These are phyloP conservation scores for Perizoma flavofasciatum DNA, from an alignment of 2,888 invertebrate genomes.

Conservation along the genomic window DNA sequence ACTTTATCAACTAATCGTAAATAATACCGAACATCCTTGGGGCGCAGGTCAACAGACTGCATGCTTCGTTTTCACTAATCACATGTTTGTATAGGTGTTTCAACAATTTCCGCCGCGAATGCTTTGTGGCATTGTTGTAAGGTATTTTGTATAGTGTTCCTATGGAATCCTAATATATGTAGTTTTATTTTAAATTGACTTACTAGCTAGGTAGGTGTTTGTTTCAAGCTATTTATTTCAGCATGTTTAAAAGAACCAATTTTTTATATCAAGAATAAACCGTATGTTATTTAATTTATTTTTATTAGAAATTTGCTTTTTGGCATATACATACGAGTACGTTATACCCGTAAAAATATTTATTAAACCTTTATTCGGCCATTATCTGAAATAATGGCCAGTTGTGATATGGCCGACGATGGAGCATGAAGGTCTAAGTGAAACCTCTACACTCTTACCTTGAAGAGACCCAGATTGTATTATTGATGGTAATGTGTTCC, in stretches of 20 bases:
- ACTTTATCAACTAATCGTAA: conserved; percentile 4
- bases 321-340: too few relatives aligned
- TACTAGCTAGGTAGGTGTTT: not conserved
- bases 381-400: too few relatives aligned
- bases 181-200: conserved; percentile 1
- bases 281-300: too few relatives aligned
- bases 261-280: too few relatives aligned
- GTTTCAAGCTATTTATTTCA: not conserved
- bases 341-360: too few relatives aligned
- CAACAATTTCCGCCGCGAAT: conserved; percentile 40
- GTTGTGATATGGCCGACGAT: too few relatives aligned
- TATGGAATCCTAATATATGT: conserved; percentile 36
- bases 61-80: conserved; percentile 49
- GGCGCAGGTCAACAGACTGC: conserved; percentile 48
- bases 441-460: too few relatives aligned
- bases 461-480: too few relatives aligned
- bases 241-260: not conserved
- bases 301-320: too few relatives aligned
- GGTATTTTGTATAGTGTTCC: conserved; percentile 33
- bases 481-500: too few relatives aligned
- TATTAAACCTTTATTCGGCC: too few relatives aligned
- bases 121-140: conserved; percentile 41
- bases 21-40: conserved; percentile 50
- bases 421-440: too few relatives aligned
- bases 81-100: conserved; percentile 53